phyloP scores from a whole-genome alignment of 2,113 vertebrate genomes.

The Malurus alboscapulatus region DNA sequence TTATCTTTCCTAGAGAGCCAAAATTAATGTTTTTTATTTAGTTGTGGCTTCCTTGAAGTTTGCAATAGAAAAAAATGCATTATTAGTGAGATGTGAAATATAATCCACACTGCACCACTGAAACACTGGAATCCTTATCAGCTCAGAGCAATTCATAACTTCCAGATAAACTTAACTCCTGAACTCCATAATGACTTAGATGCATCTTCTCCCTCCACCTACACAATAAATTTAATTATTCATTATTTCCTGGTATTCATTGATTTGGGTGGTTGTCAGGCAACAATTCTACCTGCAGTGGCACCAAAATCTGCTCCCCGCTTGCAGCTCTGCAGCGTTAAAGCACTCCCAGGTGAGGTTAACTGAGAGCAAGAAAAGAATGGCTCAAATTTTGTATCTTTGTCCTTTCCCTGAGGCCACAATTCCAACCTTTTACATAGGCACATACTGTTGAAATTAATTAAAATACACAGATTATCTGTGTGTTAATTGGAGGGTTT shows the following conservation, averaged over 20 bases:
- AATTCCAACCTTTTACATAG: not conserved
- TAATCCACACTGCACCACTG: not conserved
- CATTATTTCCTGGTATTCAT: not conserved
- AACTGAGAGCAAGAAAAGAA: not conserved
- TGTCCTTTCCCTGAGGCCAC: not conserved
- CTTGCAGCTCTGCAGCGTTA: not conserved
- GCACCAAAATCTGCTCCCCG: not conserved
- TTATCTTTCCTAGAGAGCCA: not conserved
- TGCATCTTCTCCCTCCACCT: not conserved
- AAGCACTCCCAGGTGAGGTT: not conserved
- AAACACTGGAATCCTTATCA: not conserved
- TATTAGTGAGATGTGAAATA: not conserved
- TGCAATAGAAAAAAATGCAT: not conserved
- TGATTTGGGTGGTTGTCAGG: not conserved
- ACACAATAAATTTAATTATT: not conserved
- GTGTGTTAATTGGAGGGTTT: not conserved
- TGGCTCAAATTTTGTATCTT: rapidly evolving
- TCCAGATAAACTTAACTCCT: not conserved
- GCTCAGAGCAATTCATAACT: not conserved
- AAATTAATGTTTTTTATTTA: not conserved
- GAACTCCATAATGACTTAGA: not conserved
- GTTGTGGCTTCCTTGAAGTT: not conserved
- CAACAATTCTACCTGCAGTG: not conserved
- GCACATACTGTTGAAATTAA: not conserved
- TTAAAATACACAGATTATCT: not conserved